Evolutionary conservation across 2,113 vertebrate genomes (phyloP).

Genomic region (Galbula dea): DNA sequence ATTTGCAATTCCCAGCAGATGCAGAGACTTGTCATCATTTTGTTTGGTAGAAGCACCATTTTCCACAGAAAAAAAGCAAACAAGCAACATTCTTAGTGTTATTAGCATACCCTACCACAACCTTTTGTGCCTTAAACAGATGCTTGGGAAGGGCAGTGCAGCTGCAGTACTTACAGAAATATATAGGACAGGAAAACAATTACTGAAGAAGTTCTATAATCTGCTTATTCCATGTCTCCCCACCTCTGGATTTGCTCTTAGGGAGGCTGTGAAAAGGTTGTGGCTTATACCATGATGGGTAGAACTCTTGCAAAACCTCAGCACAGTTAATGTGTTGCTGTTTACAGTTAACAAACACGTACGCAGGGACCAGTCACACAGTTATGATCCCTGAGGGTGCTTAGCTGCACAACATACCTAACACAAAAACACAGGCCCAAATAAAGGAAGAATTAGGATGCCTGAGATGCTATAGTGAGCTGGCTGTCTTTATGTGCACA

Average conservation of each 20-base stretch:
- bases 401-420: background rate
- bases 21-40: conserved; percentile 33
- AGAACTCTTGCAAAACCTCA: background rate
- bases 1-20: conserved; percentile 43
- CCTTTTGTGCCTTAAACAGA: background rate
- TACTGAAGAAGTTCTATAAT: background rate
- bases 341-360: background rate
- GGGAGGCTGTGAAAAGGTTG: background rate
- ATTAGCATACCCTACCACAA: background rate
- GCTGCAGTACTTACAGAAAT: background rate
- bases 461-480: background rate
- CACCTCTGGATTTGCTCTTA: background rate
- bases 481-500: background rate
- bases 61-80: conserved; percentile 32
- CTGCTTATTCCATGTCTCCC: background rate
- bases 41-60: conserved; percentile 24
- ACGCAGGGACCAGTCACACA: background rate
- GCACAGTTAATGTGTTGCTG: background rate
- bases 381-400: background rate
- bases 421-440: background rate
- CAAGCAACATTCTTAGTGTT: conserved; percentile 5
- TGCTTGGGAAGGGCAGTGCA: background rate
- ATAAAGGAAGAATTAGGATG: background rate
- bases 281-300: background rate
- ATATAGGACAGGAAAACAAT: background rate